A percentile compares a stretch with the other conserved stretches of the same genome.
Evolutionary conservation across 2,888 invertebrate species (phyloP).

Genomic region (Eurytoma adleriae): DNA sequence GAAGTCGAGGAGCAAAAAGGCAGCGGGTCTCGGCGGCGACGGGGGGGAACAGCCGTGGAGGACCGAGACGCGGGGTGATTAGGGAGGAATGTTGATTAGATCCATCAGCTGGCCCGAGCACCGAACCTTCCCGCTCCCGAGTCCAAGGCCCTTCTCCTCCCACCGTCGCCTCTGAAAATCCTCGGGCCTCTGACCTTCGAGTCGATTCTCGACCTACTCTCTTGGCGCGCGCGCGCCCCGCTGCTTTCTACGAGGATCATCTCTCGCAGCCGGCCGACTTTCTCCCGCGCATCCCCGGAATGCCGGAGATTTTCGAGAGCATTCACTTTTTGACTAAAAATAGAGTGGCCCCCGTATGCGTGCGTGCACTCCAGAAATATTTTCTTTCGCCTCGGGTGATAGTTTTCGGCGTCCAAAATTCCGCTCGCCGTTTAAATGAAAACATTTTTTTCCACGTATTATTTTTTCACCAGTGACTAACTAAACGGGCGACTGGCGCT

Average conservation of each 20-base stretch:
- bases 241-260: slow-evolving; percentile 11
- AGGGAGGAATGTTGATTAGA: slow-evolving; percentile 76
- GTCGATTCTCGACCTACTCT: slow-evolving; percentile 57
- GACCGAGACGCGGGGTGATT: slow-evolving; percentile 68
- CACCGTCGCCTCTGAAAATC: slow-evolving; percentile 62
- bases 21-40: slow-evolving; percentile 26
- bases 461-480: no score
- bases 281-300: slow-evolving; percentile 35
- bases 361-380: neutral
- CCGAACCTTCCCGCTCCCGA: slow-evolving; percentile 43
- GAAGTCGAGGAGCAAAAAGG: slow-evolving; percentile 49
- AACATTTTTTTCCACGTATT: no score
- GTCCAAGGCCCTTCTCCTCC: slow-evolving; percentile 22
- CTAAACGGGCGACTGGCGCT: no score
- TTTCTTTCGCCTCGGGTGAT: no score
- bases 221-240: slow-evolving; percentile 29
- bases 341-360: slow-evolving; percentile 39
- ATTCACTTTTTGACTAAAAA: slow-evolving; percentile 43
- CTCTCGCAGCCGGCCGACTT: slow-evolving; percentile 30
- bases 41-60: slow-evolving; percentile 50
- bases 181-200: slow-evolving; percentile 63
- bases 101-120: slow-evolving; percentile 70
- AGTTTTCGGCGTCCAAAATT: neutral
- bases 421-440: no score
- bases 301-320: slow-evolving; percentile 34